These are phyloP conservation scores for Heliopora coerulea DNA, from an alignment of 92 coral and sea anemone genomes.

Conservation along the genomic window DNA sequence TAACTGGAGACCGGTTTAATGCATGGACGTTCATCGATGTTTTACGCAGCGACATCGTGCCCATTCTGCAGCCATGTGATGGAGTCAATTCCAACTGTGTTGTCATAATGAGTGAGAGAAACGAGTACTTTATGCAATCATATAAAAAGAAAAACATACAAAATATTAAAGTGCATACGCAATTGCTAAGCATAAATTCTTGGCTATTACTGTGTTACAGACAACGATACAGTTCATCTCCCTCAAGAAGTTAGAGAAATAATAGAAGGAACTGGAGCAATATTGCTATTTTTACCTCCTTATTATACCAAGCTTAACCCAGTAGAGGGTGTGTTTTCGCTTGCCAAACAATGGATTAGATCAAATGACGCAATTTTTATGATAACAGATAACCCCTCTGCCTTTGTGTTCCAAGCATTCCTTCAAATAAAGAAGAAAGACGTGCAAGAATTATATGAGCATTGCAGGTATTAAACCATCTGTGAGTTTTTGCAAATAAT, in stretches of 20 bases:
- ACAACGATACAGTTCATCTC: conserved; percentile 39
- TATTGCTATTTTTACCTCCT: conserved; percentile 26
- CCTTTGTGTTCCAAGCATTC: too few relatives aligned
- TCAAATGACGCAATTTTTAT: too few relatives aligned
- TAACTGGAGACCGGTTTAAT: conserved; percentile 27
- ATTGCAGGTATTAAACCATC: too few relatives aligned
- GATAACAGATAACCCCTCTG: too few relatives aligned
- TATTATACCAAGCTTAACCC: too few relatives aligned
- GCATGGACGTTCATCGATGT: conserved; percentile 39
- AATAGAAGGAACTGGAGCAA: conserved; percentile 37
- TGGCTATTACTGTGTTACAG: background rate
- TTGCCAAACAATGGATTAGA: too few relatives aligned
- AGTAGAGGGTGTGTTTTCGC: too few relatives aligned
- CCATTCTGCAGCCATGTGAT: conserved; percentile 53
- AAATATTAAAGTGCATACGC: background rate
- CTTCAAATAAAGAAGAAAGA: too few relatives aligned
- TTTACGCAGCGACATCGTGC: conserved; percentile 46
- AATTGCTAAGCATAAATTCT: background rate
- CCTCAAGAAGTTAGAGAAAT: conserved; percentile 6
- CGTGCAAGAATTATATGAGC: too few relatives aligned
- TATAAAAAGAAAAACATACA: background rate
- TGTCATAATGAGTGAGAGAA: conserved; percentile 52
- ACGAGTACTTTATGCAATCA: background rate
- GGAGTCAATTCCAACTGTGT: conserved; percentile 54
- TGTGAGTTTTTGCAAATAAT: too few relatives aligned